Evolutionary conservation across 1,140 invertebrate genomes (phyloP), one percentile per base, ranked within the genome.

Genomic region (Tetragnatha versicolor): DNA sequence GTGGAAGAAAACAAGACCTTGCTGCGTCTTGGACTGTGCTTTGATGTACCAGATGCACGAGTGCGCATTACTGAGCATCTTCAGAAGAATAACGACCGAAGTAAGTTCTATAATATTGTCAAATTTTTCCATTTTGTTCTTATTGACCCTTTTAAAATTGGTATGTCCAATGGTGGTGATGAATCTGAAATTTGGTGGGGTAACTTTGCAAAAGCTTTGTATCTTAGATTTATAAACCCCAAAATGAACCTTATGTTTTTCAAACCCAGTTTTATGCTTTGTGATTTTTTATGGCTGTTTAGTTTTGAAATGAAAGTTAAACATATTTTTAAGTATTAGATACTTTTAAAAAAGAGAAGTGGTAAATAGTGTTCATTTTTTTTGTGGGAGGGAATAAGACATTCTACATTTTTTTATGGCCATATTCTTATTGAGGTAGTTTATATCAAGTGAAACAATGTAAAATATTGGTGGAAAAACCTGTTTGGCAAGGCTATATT

Each of bases 11-110:
- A 98, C 88, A 90, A 93, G 22, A 95, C 93, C 35, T 87, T 99
- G 79, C 88, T 98, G 82, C 90, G 94, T 86, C 90, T 98, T 79
- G 96, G 96, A 69, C 90, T 99, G 82, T 93, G 95, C 88, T 92
- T 98, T 83, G 96, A 98, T 89, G 97, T 95, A 87, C 95, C 96
- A 84, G 95, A 97, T 88, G 95, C 96, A 60, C 91, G 96, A 85
- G 94, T 97, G 86, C 90, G 94, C 83, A 93, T 98, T 83, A 93
- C 94, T 81, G 91, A 93, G 82, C 94, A 97, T 86, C 89, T 98
- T 83, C 95, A 98, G 88, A 90, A 93, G 84, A 99, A 98, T 88
- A 94, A 96, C 87, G 97, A 99, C 88, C 94, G 93, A 90, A 95
- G 94, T 96, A 68, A 77, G 81, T 78, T 35, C 66, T 27, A 2